These are phyloP conservation scores for Cremastinae sp. DNA, from an alignment of 2,888 invertebrate species.

Conservation along the genomic window DNA sequence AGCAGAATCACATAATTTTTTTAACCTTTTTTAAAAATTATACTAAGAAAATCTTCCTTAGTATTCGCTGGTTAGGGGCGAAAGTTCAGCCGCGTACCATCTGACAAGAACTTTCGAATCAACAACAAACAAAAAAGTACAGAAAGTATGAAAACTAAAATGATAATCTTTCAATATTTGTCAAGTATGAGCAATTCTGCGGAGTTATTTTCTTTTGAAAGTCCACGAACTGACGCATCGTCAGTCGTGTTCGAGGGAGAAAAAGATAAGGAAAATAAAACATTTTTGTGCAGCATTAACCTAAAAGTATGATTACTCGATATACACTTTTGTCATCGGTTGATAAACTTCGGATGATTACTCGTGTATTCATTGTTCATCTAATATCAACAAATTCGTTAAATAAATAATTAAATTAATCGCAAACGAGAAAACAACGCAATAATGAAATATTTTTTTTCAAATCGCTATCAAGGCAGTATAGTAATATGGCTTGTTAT, in stretches of 20 bases:
- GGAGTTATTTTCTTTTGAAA: too few relatives aligned
- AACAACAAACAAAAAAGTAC: too few relatives aligned
- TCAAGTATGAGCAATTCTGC: too few relatives aligned
- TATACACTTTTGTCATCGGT: conserved; percentile 17
- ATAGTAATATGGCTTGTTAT: conserved; percentile 77
- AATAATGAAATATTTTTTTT: conserved; percentile 65
- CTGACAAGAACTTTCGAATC: too few relatives aligned
- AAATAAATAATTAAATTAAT: conserved; percentile 60
- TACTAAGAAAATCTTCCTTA: conserved; percentile 42
- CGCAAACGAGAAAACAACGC: conserved; percentile 14
- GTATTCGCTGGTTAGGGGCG: conserved; percentile 39
- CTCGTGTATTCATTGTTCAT: conserved; percentile 24
- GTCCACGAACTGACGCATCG: too few relatives aligned
- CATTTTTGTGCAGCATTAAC: conserved; percentile 6
- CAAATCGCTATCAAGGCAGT: conserved; percentile 78
- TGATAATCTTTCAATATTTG: too few relatives aligned
- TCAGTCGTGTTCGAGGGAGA: background rate
- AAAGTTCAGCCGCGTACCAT: conserved; percentile 28
- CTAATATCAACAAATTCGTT: conserved; percentile 29
- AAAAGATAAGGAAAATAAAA: too few relatives aligned
- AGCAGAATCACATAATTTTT: conserved; percentile 40
- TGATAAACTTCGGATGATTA: conserved; percentile 15
- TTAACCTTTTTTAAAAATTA: conserved; percentile 24
- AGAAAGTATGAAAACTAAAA: too few relatives aligned
- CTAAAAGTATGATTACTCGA: background rate